phyloP scores from a whole-genome alignment of 2,888 invertebrate species.

The Coremacera marginata region DNA sequence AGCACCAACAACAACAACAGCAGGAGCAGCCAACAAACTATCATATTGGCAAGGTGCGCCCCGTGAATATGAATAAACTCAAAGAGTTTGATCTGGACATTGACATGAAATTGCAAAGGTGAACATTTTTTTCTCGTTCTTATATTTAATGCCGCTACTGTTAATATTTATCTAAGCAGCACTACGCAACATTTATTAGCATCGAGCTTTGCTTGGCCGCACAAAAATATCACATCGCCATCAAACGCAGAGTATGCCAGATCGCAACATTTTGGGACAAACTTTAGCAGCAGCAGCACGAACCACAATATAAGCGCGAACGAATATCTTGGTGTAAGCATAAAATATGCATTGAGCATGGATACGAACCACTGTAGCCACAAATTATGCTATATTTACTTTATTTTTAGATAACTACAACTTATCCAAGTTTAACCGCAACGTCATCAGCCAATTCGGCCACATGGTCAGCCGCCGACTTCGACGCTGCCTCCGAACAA shows the following conservation, averaged over 20 bases:
- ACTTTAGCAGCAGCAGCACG: neutral
- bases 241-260: neutral
- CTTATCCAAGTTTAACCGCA: neutral
- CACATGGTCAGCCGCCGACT: slow-evolving; percentile 14
- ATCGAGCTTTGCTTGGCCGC: neutral
- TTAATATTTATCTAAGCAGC: neutral
- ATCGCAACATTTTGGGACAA: neutral
- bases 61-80: slow-evolving; percentile 48
- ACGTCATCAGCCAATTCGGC: neutral
- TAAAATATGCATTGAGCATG: neutral
- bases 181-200: neutral
- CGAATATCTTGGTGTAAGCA: slow-evolving; percentile 9
- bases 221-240: slow-evolving; percentile 13
- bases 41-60: slow-evolving; percentile 46
- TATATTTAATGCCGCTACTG: neutral
- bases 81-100: slow-evolving; percentile 44
- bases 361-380: neutral
- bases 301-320: neutral
- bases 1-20: neutral
- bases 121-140: neutral
- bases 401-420: slow-evolving; percentile 11
- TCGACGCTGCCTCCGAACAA: neutral
- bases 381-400: neutral
- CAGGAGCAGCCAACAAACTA: neutral
- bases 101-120: slow-evolving; percentile 18